Evolutionary conservation across 2,888 invertebrate species (phyloP), one percentile per base, ranked within the genome.

Genomic region (Trachelus stipa): DNA sequence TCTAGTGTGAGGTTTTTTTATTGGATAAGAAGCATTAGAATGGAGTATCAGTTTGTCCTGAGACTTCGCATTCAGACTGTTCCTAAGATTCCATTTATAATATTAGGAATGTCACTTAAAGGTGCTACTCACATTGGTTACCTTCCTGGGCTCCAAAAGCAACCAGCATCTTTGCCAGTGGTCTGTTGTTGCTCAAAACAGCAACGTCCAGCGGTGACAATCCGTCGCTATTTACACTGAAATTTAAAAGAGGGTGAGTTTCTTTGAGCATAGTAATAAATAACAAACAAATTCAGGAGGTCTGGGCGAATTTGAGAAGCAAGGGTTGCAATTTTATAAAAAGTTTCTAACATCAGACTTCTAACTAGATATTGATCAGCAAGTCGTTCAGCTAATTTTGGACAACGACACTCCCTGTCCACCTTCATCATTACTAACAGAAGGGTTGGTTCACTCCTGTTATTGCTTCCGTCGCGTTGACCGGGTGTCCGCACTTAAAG

Each of bases 131-230:
- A 97, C 97, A 96, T 90, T 96, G 95, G 80, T 95, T 95, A 85
- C 96, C 96, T 92, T 97, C 97, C 87, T 95, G 95, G 82, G 96
- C 97, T 81, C 97, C 97, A 89, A 96, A 96, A 84, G 96, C 95
- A 89, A 98, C 94, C 81, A 99, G 94, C 95, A 98, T 96, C 92
- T 96, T 97, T 78, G 97, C 97, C 91, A 99, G 94, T 76, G 96
- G 95, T 85, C 96, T 94, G 91, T 98, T 97, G 91, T 96, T 96
- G 89, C 97, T 96, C 89, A 99, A 93, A 76, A 98, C 97, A 0
- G 99, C 98, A 82, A 99, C 96, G 91, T 99, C 99, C 91, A 99
- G 92, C 0, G 98, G 96, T 12, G 98, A 97, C 83, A 99, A 92
- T 34, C 97, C 96, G 92, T 98, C 98, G 79, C 94, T 94, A 91